Evolutionary conservation across 2,888 invertebrate genomes (phyloP).

Genomic region (Silvanus unidentatus): DNA sequence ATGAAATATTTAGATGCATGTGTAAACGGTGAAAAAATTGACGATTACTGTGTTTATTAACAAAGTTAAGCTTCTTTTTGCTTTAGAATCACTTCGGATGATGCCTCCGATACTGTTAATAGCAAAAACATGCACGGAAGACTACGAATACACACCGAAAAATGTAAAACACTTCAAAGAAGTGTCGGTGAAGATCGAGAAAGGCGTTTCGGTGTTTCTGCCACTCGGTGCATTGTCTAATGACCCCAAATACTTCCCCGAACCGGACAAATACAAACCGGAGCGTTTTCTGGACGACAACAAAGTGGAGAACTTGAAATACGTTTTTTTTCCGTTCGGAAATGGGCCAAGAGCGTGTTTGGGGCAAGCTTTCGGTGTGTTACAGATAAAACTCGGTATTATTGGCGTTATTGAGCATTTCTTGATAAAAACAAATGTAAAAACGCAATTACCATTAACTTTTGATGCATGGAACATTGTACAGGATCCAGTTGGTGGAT

Average conservation of each 20-base stretch:
- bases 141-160: constrained; percentile 23
- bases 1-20: constrained; percentile 50
- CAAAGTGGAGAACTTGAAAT: constrained; percentile 28
- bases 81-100: constrained; percentile 19
- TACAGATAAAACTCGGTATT: constrained; percentile 41
- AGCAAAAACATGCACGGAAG: constrained; percentile 26
- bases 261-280: constrained; percentile 43
- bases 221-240: constrained; percentile 37
- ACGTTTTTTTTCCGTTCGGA: constrained; percentile 33
- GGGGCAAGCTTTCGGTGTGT: constrained; percentile 27
- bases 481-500: constrained; percentile 23
- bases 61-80: too few relatives aligned
- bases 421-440: constrained; percentile 32
- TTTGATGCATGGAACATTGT: constrained; percentile 26
- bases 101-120: constrained; percentile 19
- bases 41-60: constrained; percentile 1
- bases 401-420: constrained; percentile 36
- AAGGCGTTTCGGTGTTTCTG: constrained; percentile 36
- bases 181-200: constrained; percentile 24
- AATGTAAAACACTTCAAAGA: constrained; percentile 16
- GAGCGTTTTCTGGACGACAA: constrained; percentile 37
- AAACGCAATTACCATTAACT: constrained; percentile 27
- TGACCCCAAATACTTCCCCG: constrained; percentile 39
- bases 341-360: constrained; percentile 36
- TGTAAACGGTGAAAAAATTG: constrained; percentile 38